Evolutionary conservation across 2,888 invertebrate genomes (phyloP).

Genomic region (Druceiella hillmani): DNA sequence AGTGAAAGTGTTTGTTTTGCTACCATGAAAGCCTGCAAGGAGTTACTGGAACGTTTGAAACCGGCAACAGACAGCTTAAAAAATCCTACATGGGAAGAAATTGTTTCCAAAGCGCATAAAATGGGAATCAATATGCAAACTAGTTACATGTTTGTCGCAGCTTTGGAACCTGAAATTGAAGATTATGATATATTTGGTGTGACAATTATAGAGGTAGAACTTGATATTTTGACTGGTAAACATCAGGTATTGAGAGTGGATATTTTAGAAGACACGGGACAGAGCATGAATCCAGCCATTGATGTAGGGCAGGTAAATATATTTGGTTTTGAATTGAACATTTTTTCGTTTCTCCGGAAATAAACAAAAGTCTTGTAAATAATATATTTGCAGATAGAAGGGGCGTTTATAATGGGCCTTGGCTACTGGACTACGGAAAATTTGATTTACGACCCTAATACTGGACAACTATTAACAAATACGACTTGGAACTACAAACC

Average conservation of each 20-base stretch:
- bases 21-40: slow-evolving; percentile 47
- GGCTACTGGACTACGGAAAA: slow-evolving; percentile 70
- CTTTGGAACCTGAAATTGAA: slow-evolving; percentile 26
- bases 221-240: slow-evolving; percentile 67
- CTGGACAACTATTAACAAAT: slow-evolving; percentile 60
- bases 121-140: slow-evolving; percentile 52
- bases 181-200: slow-evolving; percentile 57
- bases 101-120: slow-evolving; percentile 44
- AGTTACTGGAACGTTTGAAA: slow-evolving; percentile 41
- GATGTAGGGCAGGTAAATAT: slow-evolving; percentile 67
- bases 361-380: background rate
- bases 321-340: too few species aligned
- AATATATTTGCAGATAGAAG: slow-evolving; percentile 56
- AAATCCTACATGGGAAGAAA: slow-evolving; percentile 47
- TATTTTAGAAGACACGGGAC: slow-evolving; percentile 61
- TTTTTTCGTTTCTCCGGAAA: too few species aligned
- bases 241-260: slow-evolving; percentile 55
- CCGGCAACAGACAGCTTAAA: slow-evolving; percentile 36
- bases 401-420: slow-evolving; percentile 65
- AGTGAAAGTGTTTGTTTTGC: slow-evolving; percentile 65
- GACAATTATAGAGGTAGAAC: slow-evolving; percentile 58
- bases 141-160: slow-evolving; percentile 41
- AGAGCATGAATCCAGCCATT: slow-evolving; percentile 59
- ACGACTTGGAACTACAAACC: slow-evolving; percentile 72
- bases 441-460: slow-evolving; percentile 49